Evolutionary conservation across 2,888 invertebrate species (phyloP).

Genomic region (Belgica antarctica): DNA sequence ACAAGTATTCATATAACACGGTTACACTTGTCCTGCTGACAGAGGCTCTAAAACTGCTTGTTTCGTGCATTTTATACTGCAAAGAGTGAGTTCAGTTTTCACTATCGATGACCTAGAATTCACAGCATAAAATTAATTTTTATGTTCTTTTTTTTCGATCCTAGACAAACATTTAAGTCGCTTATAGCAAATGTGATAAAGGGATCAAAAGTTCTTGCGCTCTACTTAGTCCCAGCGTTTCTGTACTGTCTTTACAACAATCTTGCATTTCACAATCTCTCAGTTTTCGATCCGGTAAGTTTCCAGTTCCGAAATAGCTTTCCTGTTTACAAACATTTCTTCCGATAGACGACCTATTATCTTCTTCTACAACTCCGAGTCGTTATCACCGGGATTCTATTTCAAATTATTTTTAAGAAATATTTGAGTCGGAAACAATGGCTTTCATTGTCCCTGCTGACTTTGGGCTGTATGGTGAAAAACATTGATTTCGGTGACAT

Average conservation of each 20-base stretch:
- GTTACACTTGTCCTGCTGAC: constrained; percentile 84
- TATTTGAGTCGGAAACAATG: constrained; percentile 78
- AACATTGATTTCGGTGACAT: constrained; percentile 63
- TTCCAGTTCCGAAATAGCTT: constrained; percentile 67
- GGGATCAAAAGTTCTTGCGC: constrained; percentile 65
- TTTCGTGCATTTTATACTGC: constrained; percentile 70
- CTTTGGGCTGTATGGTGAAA: constrained; percentile 87
- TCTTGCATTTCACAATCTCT: constrained; percentile 84
- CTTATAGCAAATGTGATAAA: constrained; percentile 60
- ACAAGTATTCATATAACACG: constrained; percentile 82
- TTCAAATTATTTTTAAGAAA: constrained; percentile 81
- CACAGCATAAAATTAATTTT: too few relatives aligned
- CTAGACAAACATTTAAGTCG: constrained; percentile 61
- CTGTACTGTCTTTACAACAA: constrained; percentile 94
- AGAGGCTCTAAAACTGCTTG: constrained; percentile 78
- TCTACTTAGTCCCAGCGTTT: constrained; percentile 88
- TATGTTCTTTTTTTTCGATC: constrained; percentile 47
- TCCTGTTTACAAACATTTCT: constrained; percentile 89
- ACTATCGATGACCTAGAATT: too few relatives aligned
- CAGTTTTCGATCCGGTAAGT: constrained; percentile 90
- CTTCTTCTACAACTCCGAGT: constrained; percentile 75
- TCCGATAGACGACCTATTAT: constrained; percentile 91
- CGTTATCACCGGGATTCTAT: constrained; percentile 46
- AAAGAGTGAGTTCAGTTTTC: constrained; percentile 63
- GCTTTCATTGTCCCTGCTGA: constrained; percentile 82